Evolutionary conservation across 2,113 vertebrate species (phyloP).

Genomic region (Anseranas semipalmata): DNA sequence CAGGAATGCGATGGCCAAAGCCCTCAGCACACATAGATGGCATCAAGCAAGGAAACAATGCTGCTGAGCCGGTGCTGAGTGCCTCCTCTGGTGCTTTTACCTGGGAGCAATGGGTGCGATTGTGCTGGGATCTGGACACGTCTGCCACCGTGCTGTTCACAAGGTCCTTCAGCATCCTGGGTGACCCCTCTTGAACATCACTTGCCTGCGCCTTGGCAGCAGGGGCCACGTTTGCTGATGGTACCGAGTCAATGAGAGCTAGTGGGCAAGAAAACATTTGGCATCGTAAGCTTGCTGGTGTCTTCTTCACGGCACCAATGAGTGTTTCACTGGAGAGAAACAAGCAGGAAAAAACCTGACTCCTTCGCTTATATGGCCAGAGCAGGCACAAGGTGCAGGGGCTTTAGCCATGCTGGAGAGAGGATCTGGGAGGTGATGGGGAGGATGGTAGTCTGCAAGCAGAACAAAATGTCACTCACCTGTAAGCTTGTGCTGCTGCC

Average conservation of each 20-base stretch:
- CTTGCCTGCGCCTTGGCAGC: neutral
- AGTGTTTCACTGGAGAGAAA: neutral
- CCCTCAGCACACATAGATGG: neutral
- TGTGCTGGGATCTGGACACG: neutral
- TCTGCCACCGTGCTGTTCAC: neutral
- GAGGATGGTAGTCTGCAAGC: neutral
- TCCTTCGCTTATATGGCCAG: neutral
- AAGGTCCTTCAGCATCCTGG: neutral
- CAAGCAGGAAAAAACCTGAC: neutral
- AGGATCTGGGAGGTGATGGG: neutral
- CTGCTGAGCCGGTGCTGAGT: neutral
- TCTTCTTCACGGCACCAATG: neutral
- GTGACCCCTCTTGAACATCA: neutral
- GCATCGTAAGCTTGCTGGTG: neutral
- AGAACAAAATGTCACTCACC: neutral
- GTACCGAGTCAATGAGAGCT: neutral
- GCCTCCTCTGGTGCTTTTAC: neutral
- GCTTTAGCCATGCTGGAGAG: neutral
- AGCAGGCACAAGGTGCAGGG: neutral
- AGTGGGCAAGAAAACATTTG: neutral
- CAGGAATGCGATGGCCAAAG: neutral
- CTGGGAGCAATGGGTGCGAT: neutral
- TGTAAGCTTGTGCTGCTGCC: neutral
- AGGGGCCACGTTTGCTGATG: neutral
- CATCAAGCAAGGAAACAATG: neutral